Evolutionary conservation across 2,888 invertebrate species (phyloP), one percentile per base, ranked within the genome.

Genomic region (Petrophora chlorosata): DNA sequence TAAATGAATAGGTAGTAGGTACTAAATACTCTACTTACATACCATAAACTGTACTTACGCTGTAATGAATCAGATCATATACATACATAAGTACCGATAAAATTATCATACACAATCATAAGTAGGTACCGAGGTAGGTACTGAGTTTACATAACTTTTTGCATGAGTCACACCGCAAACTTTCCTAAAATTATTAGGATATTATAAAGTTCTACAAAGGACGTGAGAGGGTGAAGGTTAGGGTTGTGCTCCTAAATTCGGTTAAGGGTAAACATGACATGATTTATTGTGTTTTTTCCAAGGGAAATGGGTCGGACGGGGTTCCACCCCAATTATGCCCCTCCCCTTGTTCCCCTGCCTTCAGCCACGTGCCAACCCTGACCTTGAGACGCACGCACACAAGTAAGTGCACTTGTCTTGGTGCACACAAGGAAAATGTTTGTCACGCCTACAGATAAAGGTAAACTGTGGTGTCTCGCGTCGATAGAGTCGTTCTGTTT

Each of bases 311-410:
- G 50, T 50, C 50, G 52, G 32, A 49, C n/a, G 42, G 53, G 54
- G 50, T 45, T 39, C 50, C 38, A 44, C 48, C 33, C 42, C 14
- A 19, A 17, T 13, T 28, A 3, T 10, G 30, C 40, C 36, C 46
- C 46, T 39, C 41, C 14, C 42, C 42, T 30, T 26, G 34, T 33
- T 28, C 26, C 49, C 56, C 40, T 28, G 29, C 30, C 46, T 56
- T 9, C 10, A 10, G 62, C 64, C 80, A 78, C 82, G 82, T 78
- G 79, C 66, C 73, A 62, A 65, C 79, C 81, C 74, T 82, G 81
- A 76, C 83, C 82, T 85, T 84, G 80, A 73, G 68, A 68, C 73
- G 48, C 67, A 65, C 67, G 65, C 75, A 67, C 56, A 63, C 61
- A 56, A 35, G 33, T 2, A 35, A 25, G 23, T 22, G 33, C 44